Conservation (phyloP, 1,140 invertebrate species). For the Chrysopa pallens region DNA sequence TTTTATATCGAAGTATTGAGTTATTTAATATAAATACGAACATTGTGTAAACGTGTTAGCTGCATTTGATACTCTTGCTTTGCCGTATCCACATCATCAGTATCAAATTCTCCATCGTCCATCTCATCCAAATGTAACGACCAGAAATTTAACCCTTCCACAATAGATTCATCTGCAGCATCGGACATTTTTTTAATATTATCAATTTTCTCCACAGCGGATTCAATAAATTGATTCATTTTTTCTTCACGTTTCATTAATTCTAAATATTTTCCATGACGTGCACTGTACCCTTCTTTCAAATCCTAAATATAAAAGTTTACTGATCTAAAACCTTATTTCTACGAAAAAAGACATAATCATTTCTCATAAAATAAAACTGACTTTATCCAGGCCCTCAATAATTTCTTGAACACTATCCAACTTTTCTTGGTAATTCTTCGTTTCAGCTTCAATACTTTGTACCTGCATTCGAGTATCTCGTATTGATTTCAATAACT, state of each 20-base stretch:
- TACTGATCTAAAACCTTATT: too few species aligned
- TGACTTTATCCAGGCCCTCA: too few species aligned
- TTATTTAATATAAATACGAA: too few species aligned
- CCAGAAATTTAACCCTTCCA: background rate
- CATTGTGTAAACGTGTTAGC: background rate
- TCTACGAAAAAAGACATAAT: too few species aligned
- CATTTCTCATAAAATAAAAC: too few species aligned
- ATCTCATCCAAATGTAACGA: background rate
- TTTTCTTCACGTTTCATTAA: background rate
- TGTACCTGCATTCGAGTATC: too few species aligned
- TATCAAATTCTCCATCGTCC: background rate
- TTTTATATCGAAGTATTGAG: too few species aligned
- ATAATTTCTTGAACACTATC: too few species aligned
- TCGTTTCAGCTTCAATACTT: too few species aligned
- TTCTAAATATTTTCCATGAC: background rate
- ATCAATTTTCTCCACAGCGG: background rate
- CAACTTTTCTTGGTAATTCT: too few species aligned
- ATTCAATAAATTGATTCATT: background rate
- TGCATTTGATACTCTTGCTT: background rate
- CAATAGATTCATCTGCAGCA: background rate
- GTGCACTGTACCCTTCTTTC: background rate
- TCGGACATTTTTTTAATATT: background rate
- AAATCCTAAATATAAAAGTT: background rate
- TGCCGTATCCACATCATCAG: background rate
- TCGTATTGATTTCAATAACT: too few species aligned